Percentiles rank a stretch among this genome's conserved stretches.
Evolutionary conservation across 2,888 invertebrate species (phyloP).

Genomic region (Malthinus flaveolus): DNA sequence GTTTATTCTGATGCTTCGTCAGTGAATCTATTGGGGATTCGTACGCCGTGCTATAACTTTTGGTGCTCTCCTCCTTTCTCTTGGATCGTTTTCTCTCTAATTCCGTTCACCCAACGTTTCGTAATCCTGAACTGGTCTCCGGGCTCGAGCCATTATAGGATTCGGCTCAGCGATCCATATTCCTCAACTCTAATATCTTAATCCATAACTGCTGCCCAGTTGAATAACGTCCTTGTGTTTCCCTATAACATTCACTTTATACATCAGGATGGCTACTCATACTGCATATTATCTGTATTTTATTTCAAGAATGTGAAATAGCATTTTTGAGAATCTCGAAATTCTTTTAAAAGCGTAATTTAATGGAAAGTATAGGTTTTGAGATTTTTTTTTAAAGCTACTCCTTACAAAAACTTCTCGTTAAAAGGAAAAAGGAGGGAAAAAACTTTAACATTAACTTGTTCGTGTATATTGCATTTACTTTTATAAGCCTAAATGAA

Average conservation of each 20-base stretch:
- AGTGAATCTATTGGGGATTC: slow-evolving; percentile 26
- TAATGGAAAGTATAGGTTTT: not conserved
- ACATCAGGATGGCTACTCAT: slow-evolving; percentile 14
- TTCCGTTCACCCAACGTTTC: slow-evolving; percentile 18
- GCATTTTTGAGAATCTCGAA: slow-evolving; percentile 13
- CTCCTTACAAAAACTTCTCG: not conserved
- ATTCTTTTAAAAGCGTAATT: slow-evolving; percentile 10
- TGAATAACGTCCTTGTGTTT: slow-evolving; percentile 9
- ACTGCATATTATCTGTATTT: slow-evolving; percentile 23
- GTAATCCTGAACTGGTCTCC: slow-evolving; percentile 26
- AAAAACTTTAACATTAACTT: no score
- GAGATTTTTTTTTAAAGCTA: not conserved
- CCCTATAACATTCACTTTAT: not conserved
- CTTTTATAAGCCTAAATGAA: slow-evolving; percentile 5
- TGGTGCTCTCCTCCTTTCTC: slow-evolving; percentile 14
- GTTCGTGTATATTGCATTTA: no score
- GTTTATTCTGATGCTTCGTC: slow-evolving; percentile 27
- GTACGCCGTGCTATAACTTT: slow-evolving; percentile 28
- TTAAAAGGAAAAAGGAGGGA: not conserved
- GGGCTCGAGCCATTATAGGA: slow-evolving; percentile 35
- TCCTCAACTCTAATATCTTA: slow-evolving; percentile 40
- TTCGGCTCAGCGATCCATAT: slow-evolving; percentile 39
- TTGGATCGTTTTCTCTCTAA: slow-evolving; percentile 17
- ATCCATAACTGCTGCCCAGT: slow-evolving; percentile 33
- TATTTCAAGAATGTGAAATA: slow-evolving; percentile 25